phyloP scores from a whole-genome alignment of 2,113 vertebrate genomes.

The Acrocephalus arundinaceus region DNA sequence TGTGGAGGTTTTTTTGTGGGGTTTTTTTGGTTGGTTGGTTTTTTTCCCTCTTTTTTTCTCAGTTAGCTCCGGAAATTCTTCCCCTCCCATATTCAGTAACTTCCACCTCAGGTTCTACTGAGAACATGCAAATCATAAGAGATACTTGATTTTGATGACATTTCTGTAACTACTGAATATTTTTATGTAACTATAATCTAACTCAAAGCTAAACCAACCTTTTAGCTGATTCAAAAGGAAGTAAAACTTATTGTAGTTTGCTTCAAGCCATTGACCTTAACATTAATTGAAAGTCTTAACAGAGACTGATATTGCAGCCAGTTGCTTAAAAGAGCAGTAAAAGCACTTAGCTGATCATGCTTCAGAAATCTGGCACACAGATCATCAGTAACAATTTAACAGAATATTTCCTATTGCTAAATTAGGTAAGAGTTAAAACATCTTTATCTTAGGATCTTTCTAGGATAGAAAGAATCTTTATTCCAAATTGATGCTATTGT shows the following conservation, averaged over 20 bases:
- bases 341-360: fast-evolving
- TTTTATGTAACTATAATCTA: not conserved
- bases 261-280: not conserved
- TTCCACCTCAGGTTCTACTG: not conserved
- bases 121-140: not conserved
- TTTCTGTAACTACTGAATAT: not conserved
- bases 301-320: not conserved
- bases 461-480: not conserved
- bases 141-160: not conserved
- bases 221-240: not conserved
- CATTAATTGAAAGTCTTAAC: not conserved
- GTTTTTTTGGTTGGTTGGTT: not conserved
- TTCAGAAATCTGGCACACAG: not conserved
- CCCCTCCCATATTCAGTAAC: not conserved
- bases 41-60: not conserved
- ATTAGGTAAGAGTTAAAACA: not conserved
- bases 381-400: not conserved
- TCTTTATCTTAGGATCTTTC: not conserved
- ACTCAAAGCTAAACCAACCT: not conserved
- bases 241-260: not conserved
- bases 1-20: not conserved
- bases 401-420: not conserved
- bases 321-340: not conserved
- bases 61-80: not conserved
- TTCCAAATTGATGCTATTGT: not conserved